These are phyloP conservation scores for Saccostrea cuccullata DNA, from an alignment of 1,140 invertebrate species.

Conservation along the genomic window DNA sequence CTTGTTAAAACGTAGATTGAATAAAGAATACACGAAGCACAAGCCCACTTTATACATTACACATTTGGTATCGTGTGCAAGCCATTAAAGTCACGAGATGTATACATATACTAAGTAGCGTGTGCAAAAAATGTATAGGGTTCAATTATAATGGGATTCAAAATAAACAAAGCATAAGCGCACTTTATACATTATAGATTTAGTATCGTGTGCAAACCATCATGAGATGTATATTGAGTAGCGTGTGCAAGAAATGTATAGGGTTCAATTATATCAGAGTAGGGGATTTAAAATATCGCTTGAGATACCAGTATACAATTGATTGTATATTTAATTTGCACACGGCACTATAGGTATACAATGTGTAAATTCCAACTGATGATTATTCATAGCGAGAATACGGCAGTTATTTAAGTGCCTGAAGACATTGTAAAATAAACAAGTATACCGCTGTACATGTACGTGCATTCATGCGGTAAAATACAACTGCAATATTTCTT, in stretches of 20 bases:
- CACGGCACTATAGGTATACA: too few species aligned
- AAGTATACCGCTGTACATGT: not conserved
- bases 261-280: not conserved
- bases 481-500: too few species aligned
- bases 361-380: too few species aligned
- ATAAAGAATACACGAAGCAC: not conserved
- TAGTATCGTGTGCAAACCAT: not conserved
- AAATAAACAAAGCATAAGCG: not conserved
- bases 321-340: too few species aligned
- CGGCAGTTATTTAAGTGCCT: too few species aligned
- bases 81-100: not conserved
- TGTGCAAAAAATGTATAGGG: not conserved
- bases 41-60: not conserved
- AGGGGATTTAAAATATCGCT: not conserved
- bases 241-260: not conserved
- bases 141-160: not conserved
- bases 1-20: not conserved
- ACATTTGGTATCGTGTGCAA: slow-evolving; percentile 5
- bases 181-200: slow-evolving; percentile 6
- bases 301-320: too few species aligned
- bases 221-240: not conserved
- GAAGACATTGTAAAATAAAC: too few species aligned
- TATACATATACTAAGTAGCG: not conserved
- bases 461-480: not conserved
- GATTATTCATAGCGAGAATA: too few species aligned